Percentiles rank a stretch among this genome's conserved stretches.
Conservation (phyloP, 2,113 vertebrate species). For the Gopherus evgoodei region DNA sequence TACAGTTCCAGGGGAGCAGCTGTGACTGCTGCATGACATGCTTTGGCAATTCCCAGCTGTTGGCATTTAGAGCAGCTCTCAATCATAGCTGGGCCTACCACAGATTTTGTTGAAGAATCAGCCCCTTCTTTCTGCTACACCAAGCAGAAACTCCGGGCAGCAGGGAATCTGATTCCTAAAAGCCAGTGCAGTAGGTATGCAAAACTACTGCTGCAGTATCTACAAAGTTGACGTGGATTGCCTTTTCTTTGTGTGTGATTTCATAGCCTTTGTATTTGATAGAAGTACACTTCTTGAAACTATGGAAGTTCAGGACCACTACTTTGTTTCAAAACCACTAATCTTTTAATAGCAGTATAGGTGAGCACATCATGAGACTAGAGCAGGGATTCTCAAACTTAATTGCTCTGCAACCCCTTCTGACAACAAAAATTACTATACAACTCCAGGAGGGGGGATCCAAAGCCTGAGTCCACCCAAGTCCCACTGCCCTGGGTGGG, state of each 20-base stretch:
- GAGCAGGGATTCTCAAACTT: no score
- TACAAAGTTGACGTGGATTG: background rate
- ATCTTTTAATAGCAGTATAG: background rate
- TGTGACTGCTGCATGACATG: background rate
- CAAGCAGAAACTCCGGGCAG: background rate
- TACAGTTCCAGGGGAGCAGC: background rate
- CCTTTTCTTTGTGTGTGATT: background rate
- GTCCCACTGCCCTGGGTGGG: no score
- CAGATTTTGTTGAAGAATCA: background rate
- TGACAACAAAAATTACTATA: no score
- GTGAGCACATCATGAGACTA: background rate
- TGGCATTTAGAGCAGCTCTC: background rate
- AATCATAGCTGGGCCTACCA: background rate
- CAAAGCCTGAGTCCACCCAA: no score
- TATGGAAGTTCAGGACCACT: background rate
- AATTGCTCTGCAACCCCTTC: no score
- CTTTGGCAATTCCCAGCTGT: background rate
- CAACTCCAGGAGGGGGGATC: no score
- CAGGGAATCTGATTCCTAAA: background rate
- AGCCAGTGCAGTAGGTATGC: background rate
- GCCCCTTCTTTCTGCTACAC: background rate
- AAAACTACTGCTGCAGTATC: background rate
- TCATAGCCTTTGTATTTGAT: background rate
- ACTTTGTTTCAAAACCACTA: background rate
- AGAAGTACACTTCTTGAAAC: background rate